Percentiles rank a stretch among this genome's conserved stretches.
Conservation (phyloP, 1,140 invertebrate genomes). For the Helicoverpa zea region DNA sequence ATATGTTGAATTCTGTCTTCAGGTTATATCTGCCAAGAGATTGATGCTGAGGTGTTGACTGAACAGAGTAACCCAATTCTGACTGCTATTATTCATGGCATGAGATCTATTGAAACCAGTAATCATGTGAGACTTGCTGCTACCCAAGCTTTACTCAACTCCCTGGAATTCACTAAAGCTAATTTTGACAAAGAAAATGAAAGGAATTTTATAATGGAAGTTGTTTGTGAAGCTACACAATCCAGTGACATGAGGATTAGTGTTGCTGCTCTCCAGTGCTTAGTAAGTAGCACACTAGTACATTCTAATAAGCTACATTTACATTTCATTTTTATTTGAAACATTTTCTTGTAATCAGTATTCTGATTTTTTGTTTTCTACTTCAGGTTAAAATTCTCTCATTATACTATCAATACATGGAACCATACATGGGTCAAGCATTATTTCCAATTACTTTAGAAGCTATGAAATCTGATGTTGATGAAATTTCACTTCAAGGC, state of each 20-base stretch:
- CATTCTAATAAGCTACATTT: background rate
- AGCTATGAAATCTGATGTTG: constrained; percentile 98
- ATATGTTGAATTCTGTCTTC: constrained; percentile 24
- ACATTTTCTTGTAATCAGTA: background rate
- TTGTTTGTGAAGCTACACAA: constrained; percentile 97
- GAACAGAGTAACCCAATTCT: constrained; percentile 98
- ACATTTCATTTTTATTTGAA: background rate
- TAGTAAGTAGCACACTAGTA: constrained; percentile 89
- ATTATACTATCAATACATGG: constrained; percentile 99
- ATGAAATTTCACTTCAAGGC: constrained; percentile 98
- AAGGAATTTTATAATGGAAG: constrained; percentile 99
- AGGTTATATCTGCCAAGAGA: constrained; percentile 93
- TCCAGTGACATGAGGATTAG: constrained; percentile 95
- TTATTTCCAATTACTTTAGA: constrained; percentile 99
- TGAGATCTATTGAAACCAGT: constrained; percentile 94
- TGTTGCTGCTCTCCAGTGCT: constrained; percentile 98
- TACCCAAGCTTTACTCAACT: constrained; percentile 98
- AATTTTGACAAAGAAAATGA: constrained; percentile 99
- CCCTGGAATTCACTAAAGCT: constrained; percentile 98
- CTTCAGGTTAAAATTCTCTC: constrained; percentile 96
- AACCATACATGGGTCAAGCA: constrained; percentile 99
- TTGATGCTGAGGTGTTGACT: constrained; percentile 96
- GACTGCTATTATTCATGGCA: constrained; percentile 99
- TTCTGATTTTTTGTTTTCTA: background rate
- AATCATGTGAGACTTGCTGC: constrained; percentile 97